Base-by-base conservation (phyloP, 2,113 vertebrate genomes). In the Forbesichthys agassizii region DNA sequence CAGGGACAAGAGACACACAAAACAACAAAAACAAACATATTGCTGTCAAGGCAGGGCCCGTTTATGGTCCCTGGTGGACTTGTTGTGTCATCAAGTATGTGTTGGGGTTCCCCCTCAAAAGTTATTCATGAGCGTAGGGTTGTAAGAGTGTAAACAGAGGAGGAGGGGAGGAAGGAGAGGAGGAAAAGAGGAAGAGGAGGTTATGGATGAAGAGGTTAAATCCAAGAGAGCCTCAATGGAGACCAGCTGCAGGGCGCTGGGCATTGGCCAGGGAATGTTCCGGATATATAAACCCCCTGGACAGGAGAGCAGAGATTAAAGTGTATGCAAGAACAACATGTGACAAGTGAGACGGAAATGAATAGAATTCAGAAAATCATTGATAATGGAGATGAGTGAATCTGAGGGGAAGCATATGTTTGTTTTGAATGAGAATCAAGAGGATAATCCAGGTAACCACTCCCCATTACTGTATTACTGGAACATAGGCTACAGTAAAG, bases 221-320 rank as follows among this genome's bases (percentile, higher is more conserved):
- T 81, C 69, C 69, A 16, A 51, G 66, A 49, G 63, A 86, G 66
- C 16, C 82, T 86, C 75, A 88, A 87, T 88, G 79, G 80, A 69
- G 84, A 87, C 82, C 88, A 90, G 84, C 88, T 88, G 88, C 80
- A 83, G 83, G 83, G 80, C 78, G 68, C 82, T 83, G 83, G 78
- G 78, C 61, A 84, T 66, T 68, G 79, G 79, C 87, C 79, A 86
- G 80, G 71, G 76, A 89, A 81, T 56, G 71, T 81, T 88, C 79
- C 57, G 65, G 84, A 71, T 78, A 81, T 80, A 79, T 84, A 64
- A 55, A 62, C 79, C 74, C 78, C 83, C 74, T 74, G 78, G 79
- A 83, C 59, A 78, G 70, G 61, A 69, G 66, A 74, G 48, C 16
- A 66, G 56, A 33, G 3, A n/a, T n/a, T 47, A 18, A 3, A 20